Base-by-base conservation (phyloP, 2,888 invertebrate genomes). In the Drosophila incognita region DNA sequence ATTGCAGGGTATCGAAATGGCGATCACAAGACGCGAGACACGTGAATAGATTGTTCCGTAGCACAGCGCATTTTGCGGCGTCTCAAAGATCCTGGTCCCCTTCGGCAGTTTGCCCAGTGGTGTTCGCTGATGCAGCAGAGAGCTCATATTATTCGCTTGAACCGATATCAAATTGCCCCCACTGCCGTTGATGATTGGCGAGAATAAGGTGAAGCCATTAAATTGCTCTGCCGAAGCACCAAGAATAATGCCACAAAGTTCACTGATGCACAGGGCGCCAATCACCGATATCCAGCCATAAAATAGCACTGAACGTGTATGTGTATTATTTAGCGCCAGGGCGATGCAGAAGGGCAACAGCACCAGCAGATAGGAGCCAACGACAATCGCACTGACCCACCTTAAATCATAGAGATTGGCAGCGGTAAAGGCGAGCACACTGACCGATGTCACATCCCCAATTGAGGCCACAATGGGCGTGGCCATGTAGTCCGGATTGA, bases 401-500 rank as follows among this genome's bases (percentile, higher is more conserved):
- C 10, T 35, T 0, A 66, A 8, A 0, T 59, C 61, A 27, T 79
- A 15, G 1, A 82, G 18, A 0, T 27, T 2, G 2, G 77, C 82
- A 3, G 82, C 72, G 3, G 52, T 73, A 21, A 69, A 79, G 2
- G 82, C 63, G 7, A 79, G 69, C 33, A 82, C 8, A 24, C 79
- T 73, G 5, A 82, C 67, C 36, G 82, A 74, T 7, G 74, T 52
- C 8, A 82, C 73, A 62, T 82, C 81, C 6, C 82, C 81, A 18
- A 82, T 57, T 8, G 81, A 82, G 6, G 82, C 79, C 31, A 77
- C 82, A 51, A 82, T 64, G 8, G 81, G 81, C 10, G 79, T 79
- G 29, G 81, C 82, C 64, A 82, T 65, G n/a, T 82, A 82, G 29
- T 82, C 82, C 35, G 81, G 81, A 57, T 82, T 82, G 27, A 77